Evolutionary conservation across 2,888 invertebrate species (phyloP), one percentile per base, ranked within the genome.

Genomic region (Habroteleia sp.): DNA sequence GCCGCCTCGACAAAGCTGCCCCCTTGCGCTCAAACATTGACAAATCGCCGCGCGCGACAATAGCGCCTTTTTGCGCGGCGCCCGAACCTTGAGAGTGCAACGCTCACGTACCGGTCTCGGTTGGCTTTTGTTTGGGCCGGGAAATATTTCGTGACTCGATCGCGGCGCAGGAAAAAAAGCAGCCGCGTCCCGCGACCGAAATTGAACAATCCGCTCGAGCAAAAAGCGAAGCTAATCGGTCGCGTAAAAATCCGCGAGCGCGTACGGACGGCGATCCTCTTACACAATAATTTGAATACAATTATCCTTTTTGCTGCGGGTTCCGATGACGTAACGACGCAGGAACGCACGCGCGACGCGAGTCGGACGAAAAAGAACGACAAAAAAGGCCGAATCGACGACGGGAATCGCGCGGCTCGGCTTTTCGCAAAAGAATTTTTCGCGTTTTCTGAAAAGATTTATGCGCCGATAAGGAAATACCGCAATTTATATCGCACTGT

Each of bases 181-280:
- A n/a, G n/a, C n/a, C n/a, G n/a, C n/a, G n/a, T n/a, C n/a, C n/a
- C n/a, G n/a, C n/a, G n/a, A n/a, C n/a, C n/a, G n/a, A n/a, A n/a
- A n/a, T n/a, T n/a, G n/a, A n/a, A n/a, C n/a, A n/a, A n/a, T n/a
- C n/a, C n/a, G n/a, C n/a, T n/a, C n/a, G n/a, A 4, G 10, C 23
- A 54, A 54, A 56, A 42, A 56, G 13, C 66, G 66, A 35, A 11
- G 54, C 54, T 65, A 54, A 66, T 66, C 7, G 39, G n/a, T 41
- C 58, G 68, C 48, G 68, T 65, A 46, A 54, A 66, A 69, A 69
- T 48, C 25, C 42, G 35, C 46, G 39, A 56, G 39, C 39, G 54
- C 31, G 7, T 17, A 8, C 31, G 4, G 7, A 25, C 29, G 11
- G 39, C 16, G 58, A 50, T 48, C 56, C 3, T 29, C 39, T 68